Base-by-base conservation (phyloP, 1,140 invertebrate species). In the Cardiocondyla obscurior region DNA sequence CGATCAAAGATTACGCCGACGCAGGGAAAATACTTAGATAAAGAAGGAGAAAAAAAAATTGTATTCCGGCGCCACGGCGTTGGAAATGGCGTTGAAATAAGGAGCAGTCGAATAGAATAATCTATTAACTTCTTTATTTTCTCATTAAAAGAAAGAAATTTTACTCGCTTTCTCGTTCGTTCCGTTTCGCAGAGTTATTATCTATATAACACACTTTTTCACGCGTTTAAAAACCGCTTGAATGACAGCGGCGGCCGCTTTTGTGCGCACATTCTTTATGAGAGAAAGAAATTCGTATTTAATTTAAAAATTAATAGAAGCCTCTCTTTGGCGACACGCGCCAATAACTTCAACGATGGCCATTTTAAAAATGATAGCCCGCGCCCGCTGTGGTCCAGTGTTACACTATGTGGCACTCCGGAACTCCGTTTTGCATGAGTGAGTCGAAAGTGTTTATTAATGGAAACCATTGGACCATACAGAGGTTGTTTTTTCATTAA, bases 371-470 rank as follows among this genome's bases (percentile, higher is more conserved):
- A 79, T 69, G 46, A 25, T 33, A 3, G 62, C n/a, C 46, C 16
- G 55, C 53, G 16, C 33, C 28, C 25, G 30, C 46, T 14, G 16
- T 19, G 12, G 22, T 74, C 19, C 57, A 28, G 16, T 22, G 72
- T 46, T n/a, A 42, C 58, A 46, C 57, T 64, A 19, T 46, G 30
- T 58, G 39, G 36, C 73, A 51, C 60, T 51, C 46, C 25, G 74
- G 74, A 67, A 67, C 74, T 51, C 36, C 62, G 74, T 67, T 53
- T 69, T 46, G 25, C 62, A 42, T 12, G 62, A 28, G 33, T 19
- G 62, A 69, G n/a, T 22, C 30, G 4, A 79, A 76, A 76, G 74
- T 79, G 74, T 79, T 79, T 79, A 79, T 79, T 79, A 79, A 79
- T 69, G 46, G 44, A 79, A 76, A 79, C 25, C 22, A 12, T 28